A percentile compares a stretch with the other conserved stretches of the same genome.
Conservation (phyloP, 2,888 invertebrate species). For the Latheticus oryzae region DNA sequence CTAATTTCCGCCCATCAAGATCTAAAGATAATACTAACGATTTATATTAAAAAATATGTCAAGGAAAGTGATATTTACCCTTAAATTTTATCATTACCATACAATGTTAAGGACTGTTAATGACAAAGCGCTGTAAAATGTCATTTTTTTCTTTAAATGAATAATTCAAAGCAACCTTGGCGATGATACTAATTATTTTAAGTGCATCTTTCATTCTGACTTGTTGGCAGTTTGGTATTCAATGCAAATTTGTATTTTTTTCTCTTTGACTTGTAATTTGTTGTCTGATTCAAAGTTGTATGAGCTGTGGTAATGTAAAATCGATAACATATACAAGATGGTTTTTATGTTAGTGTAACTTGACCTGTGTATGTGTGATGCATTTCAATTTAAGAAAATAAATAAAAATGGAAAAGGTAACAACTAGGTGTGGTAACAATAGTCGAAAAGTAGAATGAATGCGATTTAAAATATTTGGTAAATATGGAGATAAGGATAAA, state of each 20-base stretch:
- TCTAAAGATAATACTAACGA: not conserved
- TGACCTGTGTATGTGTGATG: too few relatives aligned
- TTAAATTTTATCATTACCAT: slow-evolving; percentile 15
- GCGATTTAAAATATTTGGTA: too few relatives aligned
- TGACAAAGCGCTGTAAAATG: slow-evolving; percentile 15
- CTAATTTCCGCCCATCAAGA: not conserved
- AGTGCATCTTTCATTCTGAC: slow-evolving; percentile 5
- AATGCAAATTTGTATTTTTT: too few relatives aligned
- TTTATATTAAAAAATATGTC: slow-evolving; percentile 10
- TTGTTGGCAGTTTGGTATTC: slow-evolving; percentile 6
- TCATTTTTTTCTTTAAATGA: slow-evolving; percentile 7
- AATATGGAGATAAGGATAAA: too few relatives aligned
- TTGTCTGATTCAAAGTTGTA: slow-evolving; percentile 6
- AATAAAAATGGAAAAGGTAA: not conserved
- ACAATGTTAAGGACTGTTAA: slow-evolving; percentile 17
- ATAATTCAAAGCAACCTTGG: slow-evolving; percentile 20
- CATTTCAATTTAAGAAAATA: too few relatives aligned
- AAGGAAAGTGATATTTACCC: too few relatives aligned
- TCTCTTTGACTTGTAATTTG: too few relatives aligned
- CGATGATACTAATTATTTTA: too few relatives aligned
- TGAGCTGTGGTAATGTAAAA: too few relatives aligned
- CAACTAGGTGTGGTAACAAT: not conserved
- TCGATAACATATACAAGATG: too few relatives aligned
- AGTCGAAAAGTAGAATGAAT: too few relatives aligned
- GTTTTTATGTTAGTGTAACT: slow-evolving; percentile 1